Evolutionary conservation across 2,888 invertebrate species (phyloP), one percentile per base, ranked within the genome.

Genomic region (Plebejus argus): DNA sequence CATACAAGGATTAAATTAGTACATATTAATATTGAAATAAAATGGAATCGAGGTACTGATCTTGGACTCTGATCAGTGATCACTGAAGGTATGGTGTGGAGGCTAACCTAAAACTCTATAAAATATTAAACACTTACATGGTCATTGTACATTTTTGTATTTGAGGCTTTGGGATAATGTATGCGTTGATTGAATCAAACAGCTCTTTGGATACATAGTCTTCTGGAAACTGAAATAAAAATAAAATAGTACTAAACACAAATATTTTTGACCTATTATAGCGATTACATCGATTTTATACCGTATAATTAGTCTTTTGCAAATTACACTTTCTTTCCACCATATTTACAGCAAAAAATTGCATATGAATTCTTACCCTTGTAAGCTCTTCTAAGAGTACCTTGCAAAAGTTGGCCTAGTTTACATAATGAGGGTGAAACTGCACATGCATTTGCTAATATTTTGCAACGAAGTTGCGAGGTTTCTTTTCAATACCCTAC

Each of bases 121-220:
- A 45, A 45, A 10, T 45, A 45, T 3, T 61, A 45, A 45, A 58
- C 66, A 95, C 97, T 95, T 95, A 98, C 96, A 99, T 97, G 8
- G 98, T 99, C 87, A 99, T 97, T 10, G 98, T 97, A 86, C 98
- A 97, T 82, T 97, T 95, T 86, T 98, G 97, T 56, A 99, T 95
- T 86, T 98, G 98, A 45, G 97, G 97, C 90, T 99, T 99, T 4
- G 99, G 99, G 86, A 99, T 99, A 81, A 99, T 98, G 87, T 98
- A 99, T 35, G 97, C 98, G 87, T 97, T 98, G 78, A 99, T 96
- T 79, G 98, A 97, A 94, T 99, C 98, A 94, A 99, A 99, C 28
- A 97, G 95, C 85, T 99, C 99, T 89, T 99, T 99, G 0, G 97
- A 97, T 75, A 99, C 96, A 87, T 97, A 98, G 86, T 98, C 97